A percentile compares a stretch with the other conserved stretches of the same genome.
Evolutionary conservation across 2,113 vertebrate species (phyloP).

Genomic region (Agapornis roseicollis): DNA sequence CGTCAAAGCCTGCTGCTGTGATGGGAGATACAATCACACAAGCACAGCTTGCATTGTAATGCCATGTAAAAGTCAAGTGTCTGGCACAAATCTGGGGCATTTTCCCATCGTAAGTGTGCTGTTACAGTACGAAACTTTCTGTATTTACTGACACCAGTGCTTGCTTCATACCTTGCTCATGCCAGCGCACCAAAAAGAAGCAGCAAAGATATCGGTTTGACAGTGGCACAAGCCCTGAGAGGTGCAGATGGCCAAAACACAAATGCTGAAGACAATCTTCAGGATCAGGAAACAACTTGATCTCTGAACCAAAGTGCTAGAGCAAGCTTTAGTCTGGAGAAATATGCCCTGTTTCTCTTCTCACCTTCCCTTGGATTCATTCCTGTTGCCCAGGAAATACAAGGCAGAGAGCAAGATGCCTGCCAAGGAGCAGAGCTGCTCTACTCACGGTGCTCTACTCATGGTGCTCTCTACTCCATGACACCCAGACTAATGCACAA

Average conservation of each 20-base stretch:
- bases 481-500: not conserved
- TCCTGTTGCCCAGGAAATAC: not conserved
- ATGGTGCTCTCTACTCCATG: rapidly evolving
- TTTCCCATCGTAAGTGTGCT: not conserved
- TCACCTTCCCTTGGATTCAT: not conserved
- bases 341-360: not conserved
- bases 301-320: not conserved
- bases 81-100: not conserved
- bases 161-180: not conserved
- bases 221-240: not conserved
- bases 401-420: not conserved
- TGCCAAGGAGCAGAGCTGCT: not conserved
- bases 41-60: not conserved
- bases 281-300: not conserved
- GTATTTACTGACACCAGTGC: not conserved
- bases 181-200: not conserved
- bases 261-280: not conserved
- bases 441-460: not conserved
- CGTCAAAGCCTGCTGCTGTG: not conserved
- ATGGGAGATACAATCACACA: not conserved
- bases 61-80: not conserved
- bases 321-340: not conserved
- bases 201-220: not conserved
- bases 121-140: not conserved
- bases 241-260: not conserved